Conservation (phyloP, 2,113 vertebrate genomes). For the Syngnathoides biaculeatus region DNA sequence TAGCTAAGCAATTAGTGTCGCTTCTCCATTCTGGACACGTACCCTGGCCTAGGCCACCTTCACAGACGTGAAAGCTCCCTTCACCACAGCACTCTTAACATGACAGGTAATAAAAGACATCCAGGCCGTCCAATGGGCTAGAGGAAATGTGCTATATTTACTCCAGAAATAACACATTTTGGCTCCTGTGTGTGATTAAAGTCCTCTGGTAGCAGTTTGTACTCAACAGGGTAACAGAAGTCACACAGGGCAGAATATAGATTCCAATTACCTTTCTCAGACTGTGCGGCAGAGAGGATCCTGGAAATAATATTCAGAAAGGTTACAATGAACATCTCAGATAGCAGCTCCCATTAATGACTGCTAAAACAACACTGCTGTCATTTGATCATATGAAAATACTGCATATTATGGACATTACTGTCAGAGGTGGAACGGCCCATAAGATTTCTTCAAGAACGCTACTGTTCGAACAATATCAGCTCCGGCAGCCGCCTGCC, state of each 20-base stretch:
- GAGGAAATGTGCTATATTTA: background rate
- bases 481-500: background rate
- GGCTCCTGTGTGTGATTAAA: background rate
- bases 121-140: background rate
- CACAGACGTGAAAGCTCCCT: constrained; percentile 29
- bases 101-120: constrained; percentile 14
- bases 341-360: background rate
- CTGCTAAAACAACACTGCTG: background rate
- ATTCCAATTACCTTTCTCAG: background rate
- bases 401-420: background rate
- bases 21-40: constrained; percentile 57
- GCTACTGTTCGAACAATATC: background rate
- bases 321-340: background rate
- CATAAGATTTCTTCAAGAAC: background rate
- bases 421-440: background rate
- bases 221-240: background rate
- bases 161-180: background rate
- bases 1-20: constrained; percentile 56
- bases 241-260: background rate
- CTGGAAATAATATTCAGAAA: constrained; percentile 2
- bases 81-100: constrained; percentile 18
- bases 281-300: background rate
- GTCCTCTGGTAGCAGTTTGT: background rate
- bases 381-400: background rate
- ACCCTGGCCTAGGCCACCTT: constrained; percentile 22